Evolutionary conservation across 2,113 vertebrate genomes (phyloP).

Genomic region (Condylura cristata): DNA sequence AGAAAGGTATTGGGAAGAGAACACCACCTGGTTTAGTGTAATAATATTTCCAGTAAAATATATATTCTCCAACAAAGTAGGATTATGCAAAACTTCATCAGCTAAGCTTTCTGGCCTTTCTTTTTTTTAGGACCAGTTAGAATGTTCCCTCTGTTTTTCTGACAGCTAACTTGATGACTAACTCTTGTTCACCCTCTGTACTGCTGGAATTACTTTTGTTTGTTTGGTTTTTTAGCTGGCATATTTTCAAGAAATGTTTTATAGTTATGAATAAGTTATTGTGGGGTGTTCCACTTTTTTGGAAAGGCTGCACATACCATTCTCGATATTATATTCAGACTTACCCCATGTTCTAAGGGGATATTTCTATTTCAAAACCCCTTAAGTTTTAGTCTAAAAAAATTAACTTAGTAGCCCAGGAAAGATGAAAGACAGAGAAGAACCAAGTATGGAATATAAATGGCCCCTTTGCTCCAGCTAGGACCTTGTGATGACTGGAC

Average conservation of each 20-base stretch:
- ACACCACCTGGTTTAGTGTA: neutral
- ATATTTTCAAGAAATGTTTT: neutral
- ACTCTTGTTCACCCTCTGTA: neutral
- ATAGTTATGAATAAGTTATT: neutral
- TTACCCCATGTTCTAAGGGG: neutral
- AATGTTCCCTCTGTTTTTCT: neutral
- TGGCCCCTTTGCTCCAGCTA: neutral
- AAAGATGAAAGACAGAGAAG: neutral
- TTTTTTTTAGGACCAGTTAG: neutral
- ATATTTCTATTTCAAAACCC: neutral
- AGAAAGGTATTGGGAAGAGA: neutral
- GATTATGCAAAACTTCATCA: conserved; percentile 19
- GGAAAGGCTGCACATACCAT: neutral
- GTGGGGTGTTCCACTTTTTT: neutral
- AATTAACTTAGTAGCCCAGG: neutral
- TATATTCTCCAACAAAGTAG: neutral
- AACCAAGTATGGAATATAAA: neutral
- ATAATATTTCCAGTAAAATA: neutral
- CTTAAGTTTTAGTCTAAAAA: conserved; percentile 39
- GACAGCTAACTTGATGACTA: neutral
- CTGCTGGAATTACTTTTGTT: neutral
- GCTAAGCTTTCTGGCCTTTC: neutral
- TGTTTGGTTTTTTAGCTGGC: neutral
- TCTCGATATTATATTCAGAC: neutral
- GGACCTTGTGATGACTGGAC: neutral